These are phyloP conservation scores for Epizoanthus scotinus DNA, from an alignment of 92 coral and sea anemone species.

Conservation along the genomic window DNA sequence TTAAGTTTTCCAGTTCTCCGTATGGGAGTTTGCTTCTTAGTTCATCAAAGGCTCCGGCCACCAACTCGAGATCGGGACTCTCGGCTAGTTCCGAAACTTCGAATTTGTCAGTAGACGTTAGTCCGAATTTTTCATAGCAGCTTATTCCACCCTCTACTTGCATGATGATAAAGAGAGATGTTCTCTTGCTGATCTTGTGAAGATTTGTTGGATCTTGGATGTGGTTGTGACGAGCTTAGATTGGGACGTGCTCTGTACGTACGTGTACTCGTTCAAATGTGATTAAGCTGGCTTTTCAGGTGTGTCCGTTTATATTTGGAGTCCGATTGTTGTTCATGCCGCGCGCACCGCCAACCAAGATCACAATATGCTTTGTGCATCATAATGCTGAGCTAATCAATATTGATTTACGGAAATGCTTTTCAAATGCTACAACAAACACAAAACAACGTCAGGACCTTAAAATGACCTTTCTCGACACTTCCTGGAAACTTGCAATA, in stretches of 20 bases:
- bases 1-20: constrained; percentile 49
- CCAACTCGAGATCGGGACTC: constrained; percentile 36
- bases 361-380: constrained; percentile 40
- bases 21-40: constrained; percentile 53
- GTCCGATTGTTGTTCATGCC: constrained; percentile 20
- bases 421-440: constrained; percentile 31
- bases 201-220: background rate
- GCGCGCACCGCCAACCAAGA: background rate
- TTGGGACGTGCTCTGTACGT: background rate
- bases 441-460: background rate
- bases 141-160: constrained; percentile 22
- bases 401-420: constrained; percentile 29
- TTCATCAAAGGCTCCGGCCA: constrained; percentile 54
- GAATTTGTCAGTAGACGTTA: constrained; percentile 3
- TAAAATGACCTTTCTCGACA: background rate
- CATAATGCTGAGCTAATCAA: constrained; percentile 30
- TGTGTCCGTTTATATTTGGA: background rate
- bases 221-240: background rate
- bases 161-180: background rate
- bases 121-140: constrained; percentile 13
- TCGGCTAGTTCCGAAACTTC: constrained; percentile 21
- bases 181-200: too few species aligned
- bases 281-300: background rate
- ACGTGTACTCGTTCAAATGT: background rate
- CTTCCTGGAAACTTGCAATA: background rate